phyloP scores from a whole-genome alignment of 2,113 vertebrate genomes.

The Cephalopholis sonnerati region DNA sequence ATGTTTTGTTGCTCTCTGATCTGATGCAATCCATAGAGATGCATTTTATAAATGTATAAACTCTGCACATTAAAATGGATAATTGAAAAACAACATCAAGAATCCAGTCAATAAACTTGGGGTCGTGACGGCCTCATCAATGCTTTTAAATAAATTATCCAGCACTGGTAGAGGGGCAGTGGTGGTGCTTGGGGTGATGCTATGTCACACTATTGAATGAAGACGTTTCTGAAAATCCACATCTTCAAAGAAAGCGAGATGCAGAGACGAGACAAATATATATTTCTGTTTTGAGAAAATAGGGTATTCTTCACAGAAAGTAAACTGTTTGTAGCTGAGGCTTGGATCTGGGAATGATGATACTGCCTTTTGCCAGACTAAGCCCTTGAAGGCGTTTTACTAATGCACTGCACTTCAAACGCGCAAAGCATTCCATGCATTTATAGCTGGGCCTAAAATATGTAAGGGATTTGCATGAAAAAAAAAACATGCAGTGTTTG shows the following conservation, averaged over 20 bases:
- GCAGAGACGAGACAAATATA: conserved; percentile 29
- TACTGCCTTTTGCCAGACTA: conserved; percentile 68
- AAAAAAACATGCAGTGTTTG: conserved; percentile 63
- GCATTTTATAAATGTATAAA: not conserved
- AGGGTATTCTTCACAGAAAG: conserved; percentile 61
- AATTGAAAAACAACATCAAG: not conserved
- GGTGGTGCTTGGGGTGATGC: not conserved
- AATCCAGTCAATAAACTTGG: not conserved
- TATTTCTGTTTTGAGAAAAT: conserved; percentile 47
- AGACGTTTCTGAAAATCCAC: conserved; percentile 18
- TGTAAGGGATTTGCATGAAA: conserved; percentile 71
- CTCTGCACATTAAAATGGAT: not conserved
- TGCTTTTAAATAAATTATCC: not conserved
- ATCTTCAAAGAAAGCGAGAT: conserved; percentile 11
- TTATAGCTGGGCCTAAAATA: conserved; percentile 73
- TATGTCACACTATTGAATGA: not conserved
- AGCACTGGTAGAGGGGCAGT: not conserved
- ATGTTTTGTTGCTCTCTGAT: not conserved
- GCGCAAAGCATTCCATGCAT: conserved; percentile 60
- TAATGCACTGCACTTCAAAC: conserved; percentile 76
- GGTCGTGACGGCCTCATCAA: not conserved
- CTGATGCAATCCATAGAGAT: conserved; percentile 4
- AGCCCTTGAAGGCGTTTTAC: conserved; percentile 74
- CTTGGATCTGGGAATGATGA: conserved; percentile 68
- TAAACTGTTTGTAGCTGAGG: conserved; percentile 66